Percentiles rank a stretch among this genome's conserved stretches.
phyloP scores from a whole-genome alignment of 2,888 invertebrate genomes.

The Euplagia quadripunctaria region DNA sequence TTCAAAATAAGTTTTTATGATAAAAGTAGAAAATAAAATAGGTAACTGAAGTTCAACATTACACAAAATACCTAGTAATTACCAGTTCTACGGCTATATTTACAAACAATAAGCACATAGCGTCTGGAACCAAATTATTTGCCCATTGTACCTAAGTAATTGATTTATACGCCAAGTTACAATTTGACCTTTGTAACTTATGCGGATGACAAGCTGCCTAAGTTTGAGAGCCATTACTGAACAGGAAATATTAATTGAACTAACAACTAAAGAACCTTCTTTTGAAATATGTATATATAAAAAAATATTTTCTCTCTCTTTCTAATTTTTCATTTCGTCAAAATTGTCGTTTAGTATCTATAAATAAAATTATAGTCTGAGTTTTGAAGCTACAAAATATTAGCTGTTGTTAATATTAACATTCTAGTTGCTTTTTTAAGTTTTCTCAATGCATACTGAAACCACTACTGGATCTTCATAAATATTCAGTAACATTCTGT shows the following conservation, averaged over 20 bases:
- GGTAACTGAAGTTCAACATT: background rate
- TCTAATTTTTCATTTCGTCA: background rate
- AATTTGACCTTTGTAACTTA: slow-evolving; percentile 11
- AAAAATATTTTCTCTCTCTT: background rate
- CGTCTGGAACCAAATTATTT: slow-evolving; percentile 33
- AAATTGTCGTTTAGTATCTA: too few relatives aligned
- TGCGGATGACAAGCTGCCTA: slow-evolving; percentile 9
- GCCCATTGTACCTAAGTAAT: slow-evolving; percentile 28
- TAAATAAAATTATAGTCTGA: too few relatives aligned
- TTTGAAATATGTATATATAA: background rate
- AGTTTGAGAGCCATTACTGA: slow-evolving; percentile 1
- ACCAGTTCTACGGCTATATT: background rate
- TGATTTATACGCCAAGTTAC: slow-evolving; percentile 13
- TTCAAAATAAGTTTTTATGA: too few relatives aligned
- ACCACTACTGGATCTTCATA: too few relatives aligned
- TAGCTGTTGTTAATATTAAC: too few relatives aligned
- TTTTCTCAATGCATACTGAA: too few relatives aligned
- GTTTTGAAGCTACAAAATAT: too few relatives aligned
- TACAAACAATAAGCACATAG: background rate
- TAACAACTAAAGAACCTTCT: background rate
- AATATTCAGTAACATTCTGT: too few relatives aligned
- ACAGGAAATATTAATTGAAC: slow-evolving; percentile 10
- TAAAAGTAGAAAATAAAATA: too few relatives aligned
- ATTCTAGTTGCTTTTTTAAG: too few relatives aligned
- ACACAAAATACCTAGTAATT: background rate